Evolutionary conservation across 2,888 invertebrate genomes (phyloP).

Genomic region (Trisateles emortualis): DNA sequence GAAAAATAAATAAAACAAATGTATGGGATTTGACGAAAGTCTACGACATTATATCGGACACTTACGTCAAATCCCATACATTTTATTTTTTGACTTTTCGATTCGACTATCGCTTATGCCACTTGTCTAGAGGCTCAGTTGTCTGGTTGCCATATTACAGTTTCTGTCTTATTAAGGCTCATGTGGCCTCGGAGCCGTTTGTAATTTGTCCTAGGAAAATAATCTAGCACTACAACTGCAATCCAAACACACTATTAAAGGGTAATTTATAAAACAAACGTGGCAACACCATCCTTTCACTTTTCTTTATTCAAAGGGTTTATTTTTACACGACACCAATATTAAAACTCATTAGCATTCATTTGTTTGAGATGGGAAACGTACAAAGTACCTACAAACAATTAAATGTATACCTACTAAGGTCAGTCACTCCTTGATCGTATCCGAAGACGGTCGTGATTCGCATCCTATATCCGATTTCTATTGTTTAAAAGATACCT

Average conservation of each 20-base stretch:
- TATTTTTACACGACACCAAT: slow-evolving; percentile 4
- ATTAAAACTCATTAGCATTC: slow-evolving; percentile 11
- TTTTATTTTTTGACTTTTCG: too few relatives aligned
- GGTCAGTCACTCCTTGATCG: slow-evolving; percentile 48
- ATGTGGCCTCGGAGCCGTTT: too few relatives aligned
- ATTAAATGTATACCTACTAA: slow-evolving; percentile 32
- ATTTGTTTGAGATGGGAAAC: slow-evolving; percentile 26
- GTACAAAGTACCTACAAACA: slow-evolving; percentile 17
- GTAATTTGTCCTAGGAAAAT: too few relatives aligned
- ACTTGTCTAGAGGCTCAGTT: too few relatives aligned
- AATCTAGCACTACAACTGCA: too few relatives aligned
- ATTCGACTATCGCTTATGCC: too few relatives aligned
- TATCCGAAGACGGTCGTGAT: slow-evolving; percentile 49
- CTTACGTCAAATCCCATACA: too few relatives aligned
- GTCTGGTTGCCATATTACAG: too few relatives aligned
- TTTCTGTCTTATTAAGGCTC: too few relatives aligned
- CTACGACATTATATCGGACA: too few relatives aligned
- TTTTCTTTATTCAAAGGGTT: slow-evolving; percentile 7
- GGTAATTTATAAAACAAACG: background rate
- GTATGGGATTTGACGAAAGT: too few relatives aligned
- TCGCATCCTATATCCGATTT: slow-evolving; percentile 45
- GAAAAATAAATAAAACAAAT: too few relatives aligned
- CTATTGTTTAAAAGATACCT: slow-evolving; percentile 36
- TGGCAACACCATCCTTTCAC: slow-evolving; percentile 12
- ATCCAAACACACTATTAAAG: background rate